Conservation (phyloP, 2,113 vertebrate species). For the Prinia subflava region DNA sequence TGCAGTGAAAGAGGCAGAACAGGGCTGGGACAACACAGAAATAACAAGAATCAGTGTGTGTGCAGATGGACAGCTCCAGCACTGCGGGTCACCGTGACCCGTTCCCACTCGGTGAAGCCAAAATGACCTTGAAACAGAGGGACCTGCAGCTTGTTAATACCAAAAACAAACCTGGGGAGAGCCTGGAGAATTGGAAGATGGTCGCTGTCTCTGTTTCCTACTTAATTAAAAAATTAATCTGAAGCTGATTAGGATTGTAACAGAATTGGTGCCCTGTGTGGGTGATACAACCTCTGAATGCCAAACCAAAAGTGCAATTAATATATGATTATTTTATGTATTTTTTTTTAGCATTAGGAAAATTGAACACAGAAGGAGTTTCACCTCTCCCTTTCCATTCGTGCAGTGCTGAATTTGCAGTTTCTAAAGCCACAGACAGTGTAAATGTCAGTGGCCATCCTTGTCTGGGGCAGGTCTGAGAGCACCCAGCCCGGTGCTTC, state of each 20-base stretch:
- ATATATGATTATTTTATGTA: background rate
- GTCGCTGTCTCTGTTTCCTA: background rate
- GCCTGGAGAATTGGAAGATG: background rate
- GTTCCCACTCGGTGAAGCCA: background rate
- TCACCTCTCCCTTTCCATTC: background rate
- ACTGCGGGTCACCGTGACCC: background rate
- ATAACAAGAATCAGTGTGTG: background rate
- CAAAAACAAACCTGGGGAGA: background rate
- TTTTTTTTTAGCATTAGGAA: background rate
- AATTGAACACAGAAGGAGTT: background rate
- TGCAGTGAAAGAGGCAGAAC: background rate
- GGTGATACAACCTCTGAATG: background rate
- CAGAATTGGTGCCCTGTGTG: background rate
- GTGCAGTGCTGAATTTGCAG: background rate
- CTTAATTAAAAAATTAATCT: background rate
- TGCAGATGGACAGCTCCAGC: background rate
- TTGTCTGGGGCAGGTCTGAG: background rate
- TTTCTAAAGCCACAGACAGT: background rate
- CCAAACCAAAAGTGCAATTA: background rate
- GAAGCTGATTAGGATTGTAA: background rate
- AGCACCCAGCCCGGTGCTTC: accelerated
- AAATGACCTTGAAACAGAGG: conserved; percentile 5
- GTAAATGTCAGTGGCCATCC: background rate
- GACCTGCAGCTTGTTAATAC: background rate
- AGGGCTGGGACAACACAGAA: background rate